phyloP scores from a whole-genome alignment of 2,797 vertebrate genomes.

The Natrix natrix region DNA sequence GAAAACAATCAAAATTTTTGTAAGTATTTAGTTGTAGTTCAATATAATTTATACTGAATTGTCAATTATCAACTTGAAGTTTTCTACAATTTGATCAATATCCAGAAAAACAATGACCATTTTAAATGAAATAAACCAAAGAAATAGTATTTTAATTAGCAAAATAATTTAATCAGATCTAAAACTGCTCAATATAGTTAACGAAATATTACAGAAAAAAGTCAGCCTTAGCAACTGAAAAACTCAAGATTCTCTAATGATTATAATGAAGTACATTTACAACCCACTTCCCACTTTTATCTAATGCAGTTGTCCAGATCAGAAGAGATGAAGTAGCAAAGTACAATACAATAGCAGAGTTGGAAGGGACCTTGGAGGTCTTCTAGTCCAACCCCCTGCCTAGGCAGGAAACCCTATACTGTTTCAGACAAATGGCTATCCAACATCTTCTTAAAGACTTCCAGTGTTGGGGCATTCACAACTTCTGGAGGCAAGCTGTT shows the following conservation, averaged over 20 bases:
- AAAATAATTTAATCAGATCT: background rate
- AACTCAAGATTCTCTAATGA: background rate
- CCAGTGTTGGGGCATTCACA: too few relatives aligned
- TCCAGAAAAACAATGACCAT: background rate
- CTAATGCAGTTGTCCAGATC: background rate
- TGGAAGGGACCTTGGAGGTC: too few relatives aligned
- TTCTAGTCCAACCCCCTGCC: too few relatives aligned
- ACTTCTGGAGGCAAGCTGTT: too few relatives aligned
- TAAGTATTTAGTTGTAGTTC: background rate
- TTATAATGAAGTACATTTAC: background rate
- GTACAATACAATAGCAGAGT: too few relatives aligned
- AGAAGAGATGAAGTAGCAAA: background rate
- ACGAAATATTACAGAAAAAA: background rate
- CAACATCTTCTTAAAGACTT: too few relatives aligned
- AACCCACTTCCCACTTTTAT: background rate
- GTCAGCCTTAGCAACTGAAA: background rate
- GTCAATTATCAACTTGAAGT: background rate
- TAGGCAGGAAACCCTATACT: too few relatives aligned
- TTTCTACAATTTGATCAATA: background rate
- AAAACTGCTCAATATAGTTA: background rate
- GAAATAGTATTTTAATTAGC: background rate
- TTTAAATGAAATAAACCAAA: background rate
- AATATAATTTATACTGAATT: background rate
- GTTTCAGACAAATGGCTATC: too few relatives aligned
- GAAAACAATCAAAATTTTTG: background rate